Percentiles rank a stretch among this genome's conserved stretches.
Evolutionary conservation across 2,113 vertebrate species (phyloP).

Genomic region (Protobothrops mucrosquamatus): DNA sequence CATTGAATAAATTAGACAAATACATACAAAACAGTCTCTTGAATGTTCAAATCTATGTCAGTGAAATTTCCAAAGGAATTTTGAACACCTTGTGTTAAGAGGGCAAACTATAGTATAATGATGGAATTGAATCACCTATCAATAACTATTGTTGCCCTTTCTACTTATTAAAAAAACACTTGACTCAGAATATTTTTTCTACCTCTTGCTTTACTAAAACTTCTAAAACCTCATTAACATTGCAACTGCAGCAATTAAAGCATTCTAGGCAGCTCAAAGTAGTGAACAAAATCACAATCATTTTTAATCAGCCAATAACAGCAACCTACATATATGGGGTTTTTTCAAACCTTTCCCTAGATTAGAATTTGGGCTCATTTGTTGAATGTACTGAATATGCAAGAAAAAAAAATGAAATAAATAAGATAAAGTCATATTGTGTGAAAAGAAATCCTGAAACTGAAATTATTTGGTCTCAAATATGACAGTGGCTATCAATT

Average conservation of each 20-base stretch:
- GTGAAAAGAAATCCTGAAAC: background rate
- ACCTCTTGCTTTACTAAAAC: background rate
- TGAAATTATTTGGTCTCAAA: background rate
- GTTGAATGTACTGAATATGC: background rate
- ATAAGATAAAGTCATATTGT: background rate
- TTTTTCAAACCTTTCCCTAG: background rate
- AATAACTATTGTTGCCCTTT: background rate
- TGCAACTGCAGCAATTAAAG: background rate
- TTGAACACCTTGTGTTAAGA: background rate
- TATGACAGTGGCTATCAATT: background rate
- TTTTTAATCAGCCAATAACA: background rate
- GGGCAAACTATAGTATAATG: background rate
- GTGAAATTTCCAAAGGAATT: background rate
- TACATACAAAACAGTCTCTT: background rate
- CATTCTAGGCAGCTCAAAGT: background rate
- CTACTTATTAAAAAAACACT: background rate
- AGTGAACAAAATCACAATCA: background rate
- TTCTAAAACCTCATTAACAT: background rate
- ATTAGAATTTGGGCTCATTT: background rate
- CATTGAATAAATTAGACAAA: constrained; percentile 2
- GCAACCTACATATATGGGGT: background rate
- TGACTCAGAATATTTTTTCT: background rate
- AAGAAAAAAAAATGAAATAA: background rate
- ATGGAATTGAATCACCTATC: background rate
- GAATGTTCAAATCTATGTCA: background rate